phyloP scores from a whole-genome alignment of 2,888 invertebrate species.

The Neocrepidodera transversa region DNA sequence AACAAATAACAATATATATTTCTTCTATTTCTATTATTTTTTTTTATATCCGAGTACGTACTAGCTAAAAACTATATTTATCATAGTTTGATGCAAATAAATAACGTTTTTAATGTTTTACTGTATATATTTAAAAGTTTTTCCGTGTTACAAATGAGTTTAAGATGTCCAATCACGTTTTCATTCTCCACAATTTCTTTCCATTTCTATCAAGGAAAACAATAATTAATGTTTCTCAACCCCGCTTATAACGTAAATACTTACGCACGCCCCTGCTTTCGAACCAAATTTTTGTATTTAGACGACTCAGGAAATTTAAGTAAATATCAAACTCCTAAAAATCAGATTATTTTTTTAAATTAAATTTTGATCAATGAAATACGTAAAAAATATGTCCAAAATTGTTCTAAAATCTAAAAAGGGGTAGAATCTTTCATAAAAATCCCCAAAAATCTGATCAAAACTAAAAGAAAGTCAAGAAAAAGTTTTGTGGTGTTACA shows the following conservation, averaged over 20 bases:
- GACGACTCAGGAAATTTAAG: not conserved
- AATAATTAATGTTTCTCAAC: not conserved
- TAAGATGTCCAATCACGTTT: not conserved
- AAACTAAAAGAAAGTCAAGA: too few species aligned
- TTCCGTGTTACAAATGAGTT: not conserved
- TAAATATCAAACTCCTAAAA: constrained; percentile 14
- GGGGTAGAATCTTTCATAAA: not conserved
- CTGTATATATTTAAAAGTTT: constrained; percentile 3
- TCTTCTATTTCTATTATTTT: too few species aligned
- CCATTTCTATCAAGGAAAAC: not conserved
- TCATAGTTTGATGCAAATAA: too few species aligned
- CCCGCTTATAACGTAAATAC: not conserved
- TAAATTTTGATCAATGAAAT: not conserved
- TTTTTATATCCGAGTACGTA: constrained; percentile 5
- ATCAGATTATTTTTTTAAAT: constrained; percentile 3
- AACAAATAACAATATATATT: too few species aligned
- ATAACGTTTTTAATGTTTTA: too few species aligned
- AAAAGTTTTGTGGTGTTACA: too few species aligned
- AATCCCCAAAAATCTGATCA: not conserved
- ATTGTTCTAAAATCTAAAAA: not conserved
- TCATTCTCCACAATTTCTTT: not conserved
- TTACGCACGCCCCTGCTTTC: constrained; percentile 6
- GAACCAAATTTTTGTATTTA: constrained; percentile 5
- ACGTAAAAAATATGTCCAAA: not conserved
- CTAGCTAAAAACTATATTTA: too few species aligned